Conservation (phyloP, 2,888 invertebrate genomes). For the Hyposoter didymator region DNA sequence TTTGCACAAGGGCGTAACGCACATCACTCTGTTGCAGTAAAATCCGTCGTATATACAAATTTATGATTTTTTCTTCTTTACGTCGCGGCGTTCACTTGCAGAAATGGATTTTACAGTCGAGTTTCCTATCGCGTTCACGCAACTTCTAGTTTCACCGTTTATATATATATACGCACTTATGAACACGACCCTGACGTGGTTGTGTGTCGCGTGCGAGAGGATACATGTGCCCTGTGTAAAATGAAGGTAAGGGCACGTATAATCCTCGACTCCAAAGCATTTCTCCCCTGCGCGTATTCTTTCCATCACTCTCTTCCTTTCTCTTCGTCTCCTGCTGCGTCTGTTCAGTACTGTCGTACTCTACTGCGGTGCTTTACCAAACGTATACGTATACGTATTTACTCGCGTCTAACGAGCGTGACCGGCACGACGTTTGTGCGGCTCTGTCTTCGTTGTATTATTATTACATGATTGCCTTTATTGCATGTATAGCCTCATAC, state of each 20-base stretch:
- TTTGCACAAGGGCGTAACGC: conserved; percentile 15
- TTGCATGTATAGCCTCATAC: background rate
- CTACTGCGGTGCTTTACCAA: conserved; percentile 36
- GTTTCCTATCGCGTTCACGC: conserved; percentile 54
- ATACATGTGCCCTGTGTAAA: conserved; percentile 22
- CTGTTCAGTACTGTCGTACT: conserved; percentile 24
- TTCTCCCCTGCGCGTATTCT: background rate
- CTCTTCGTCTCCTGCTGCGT: too few species aligned
- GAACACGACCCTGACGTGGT: conserved; percentile 51
- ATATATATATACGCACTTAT: conserved; percentile 20
- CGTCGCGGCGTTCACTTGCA: background rate
- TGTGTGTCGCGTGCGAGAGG: conserved; percentile 55
- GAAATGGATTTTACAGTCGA: conserved; percentile 45
- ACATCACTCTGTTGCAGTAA: background rate
- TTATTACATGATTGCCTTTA: conserved; percentile 36
- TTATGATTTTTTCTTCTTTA: background rate
- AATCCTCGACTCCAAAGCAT: conserved; percentile 32
- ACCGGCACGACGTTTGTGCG: conserved; percentile 63
- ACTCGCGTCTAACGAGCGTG: conserved; percentile 69
- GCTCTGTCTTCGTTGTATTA: conserved; percentile 46
- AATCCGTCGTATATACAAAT: background rate
- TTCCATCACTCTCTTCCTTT: background rate
- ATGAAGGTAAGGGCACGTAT: conserved; percentile 44
- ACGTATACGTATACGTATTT: conserved; percentile 64
- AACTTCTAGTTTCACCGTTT: conserved; percentile 47